Percentiles rank a stretch among this genome's conserved stretches.
phyloP scores from a whole-genome alignment of 2,797 vertebrate species.

The Pseudochirops corinnae region DNA sequence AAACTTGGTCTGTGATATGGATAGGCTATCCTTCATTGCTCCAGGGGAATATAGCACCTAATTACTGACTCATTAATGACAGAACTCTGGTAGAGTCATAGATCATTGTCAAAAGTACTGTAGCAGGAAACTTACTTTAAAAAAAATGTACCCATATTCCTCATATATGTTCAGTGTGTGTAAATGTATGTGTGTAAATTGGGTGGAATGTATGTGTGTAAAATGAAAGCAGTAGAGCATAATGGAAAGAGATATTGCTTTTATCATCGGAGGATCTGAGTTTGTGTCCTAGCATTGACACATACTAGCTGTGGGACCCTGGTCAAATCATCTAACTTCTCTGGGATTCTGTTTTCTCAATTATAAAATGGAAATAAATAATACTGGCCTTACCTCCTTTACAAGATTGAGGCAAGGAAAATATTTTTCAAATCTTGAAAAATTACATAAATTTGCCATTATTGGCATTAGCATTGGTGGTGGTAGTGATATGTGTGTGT shows the following conservation, averaged over 20 bases:
- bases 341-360: background rate
- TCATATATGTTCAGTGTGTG: background rate
- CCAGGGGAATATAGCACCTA: background rate
- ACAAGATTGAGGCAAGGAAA: background rate
- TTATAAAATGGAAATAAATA: background rate
- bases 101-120: background rate
- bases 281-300: background rate
- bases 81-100: background rate
- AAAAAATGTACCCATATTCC: background rate
- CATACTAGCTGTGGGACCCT: background rate
- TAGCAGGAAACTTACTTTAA: background rate
- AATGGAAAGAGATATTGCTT: background rate
- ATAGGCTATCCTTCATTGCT: background rate
- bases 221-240: background rate
- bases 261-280: background rate
- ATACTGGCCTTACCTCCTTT: background rate
- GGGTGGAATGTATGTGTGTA: background rate
- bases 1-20: background rate
- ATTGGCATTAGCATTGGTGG: background rate
- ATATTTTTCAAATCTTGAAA: background rate
- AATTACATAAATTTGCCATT: background rate
- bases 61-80: background rate
- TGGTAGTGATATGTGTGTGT: background rate
- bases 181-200: background rate
- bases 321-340: background rate